Conservation (phyloP, 2,797 vertebrate genomes). For the Myripristis murdjan region DNA sequence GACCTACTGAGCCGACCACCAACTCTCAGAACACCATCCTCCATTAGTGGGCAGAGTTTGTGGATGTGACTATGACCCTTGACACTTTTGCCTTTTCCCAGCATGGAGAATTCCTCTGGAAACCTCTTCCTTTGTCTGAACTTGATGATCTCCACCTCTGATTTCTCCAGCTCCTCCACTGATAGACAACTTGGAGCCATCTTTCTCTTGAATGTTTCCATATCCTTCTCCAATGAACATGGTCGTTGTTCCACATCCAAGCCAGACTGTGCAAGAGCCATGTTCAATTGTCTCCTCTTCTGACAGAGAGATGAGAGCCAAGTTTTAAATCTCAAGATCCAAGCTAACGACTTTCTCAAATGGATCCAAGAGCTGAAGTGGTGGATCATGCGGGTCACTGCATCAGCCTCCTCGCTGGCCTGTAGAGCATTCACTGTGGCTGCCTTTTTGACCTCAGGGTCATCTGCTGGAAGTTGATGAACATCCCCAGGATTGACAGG, state of each 20-base stretch:
- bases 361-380: conserved; percentile 13
- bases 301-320: background rate
- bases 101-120: conserved; percentile 1
- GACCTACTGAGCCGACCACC: no score
- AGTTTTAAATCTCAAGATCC: conserved; percentile 26
- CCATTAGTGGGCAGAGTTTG: no score
- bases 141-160: conserved; percentile 10
- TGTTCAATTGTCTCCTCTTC: conserved; percentile 17
- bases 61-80: no score
- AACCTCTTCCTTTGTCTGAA: conserved; percentile 6
- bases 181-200: background rate
- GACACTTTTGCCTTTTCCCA: conserved; percentile 18
- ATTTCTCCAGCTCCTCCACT: conserved; percentile 11
- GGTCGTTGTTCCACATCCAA: background rate
- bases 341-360: conserved; percentile 22
- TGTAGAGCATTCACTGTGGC: background rate
- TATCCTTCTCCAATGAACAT: conserved; percentile 4
- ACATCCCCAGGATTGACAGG: background rate
- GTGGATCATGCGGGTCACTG: background rate
- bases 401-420: no score
- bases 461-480: background rate
- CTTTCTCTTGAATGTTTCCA: background rate
- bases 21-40: no score
- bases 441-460: conserved; percentile 28
- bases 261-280: background rate